Evolutionary conservation across 2,797 vertebrate species (phyloP).

Genomic region (Diglossa cyanea): DNA sequence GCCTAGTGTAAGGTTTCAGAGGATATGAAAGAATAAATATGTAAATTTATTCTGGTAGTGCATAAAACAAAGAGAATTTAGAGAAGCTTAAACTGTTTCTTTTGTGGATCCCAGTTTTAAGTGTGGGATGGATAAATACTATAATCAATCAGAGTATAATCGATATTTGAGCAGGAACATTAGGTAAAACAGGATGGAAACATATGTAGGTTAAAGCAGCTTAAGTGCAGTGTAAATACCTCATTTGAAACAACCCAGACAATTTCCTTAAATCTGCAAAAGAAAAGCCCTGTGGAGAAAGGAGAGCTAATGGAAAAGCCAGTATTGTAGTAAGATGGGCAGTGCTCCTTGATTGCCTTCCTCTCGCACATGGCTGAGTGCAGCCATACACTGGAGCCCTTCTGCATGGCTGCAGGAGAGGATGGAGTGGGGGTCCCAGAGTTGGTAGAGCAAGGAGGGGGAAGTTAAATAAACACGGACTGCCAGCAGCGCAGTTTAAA

Average conservation of each 20-base stretch:
- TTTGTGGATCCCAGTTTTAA: background rate
- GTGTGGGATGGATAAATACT: background rate
- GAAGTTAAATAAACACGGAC: background rate
- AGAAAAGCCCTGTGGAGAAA: background rate
- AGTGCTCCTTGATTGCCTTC: background rate
- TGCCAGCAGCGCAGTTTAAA: conserved; percentile 15
- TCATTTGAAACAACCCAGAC: background rate
- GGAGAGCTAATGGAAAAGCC: background rate
- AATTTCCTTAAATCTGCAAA: background rate
- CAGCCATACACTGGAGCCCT: background rate
- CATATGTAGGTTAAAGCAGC: background rate
- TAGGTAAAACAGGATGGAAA: background rate
- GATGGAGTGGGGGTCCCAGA: background rate
- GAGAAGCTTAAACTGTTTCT: background rate
- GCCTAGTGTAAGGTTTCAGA: background rate
- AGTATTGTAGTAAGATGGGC: background rate
- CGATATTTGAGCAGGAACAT: background rate
- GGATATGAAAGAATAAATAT: background rate
- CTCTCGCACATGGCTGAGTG: background rate
- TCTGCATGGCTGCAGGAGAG: background rate
- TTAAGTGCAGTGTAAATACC: background rate
- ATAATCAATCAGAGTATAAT: background rate
- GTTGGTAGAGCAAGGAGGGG: background rate
- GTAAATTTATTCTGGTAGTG: background rate
- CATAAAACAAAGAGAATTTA: background rate